These are phyloP conservation scores for Catonia carolina DNA, from an alignment of 2,888 invertebrate species.

Conservation along the genomic window DNA sequence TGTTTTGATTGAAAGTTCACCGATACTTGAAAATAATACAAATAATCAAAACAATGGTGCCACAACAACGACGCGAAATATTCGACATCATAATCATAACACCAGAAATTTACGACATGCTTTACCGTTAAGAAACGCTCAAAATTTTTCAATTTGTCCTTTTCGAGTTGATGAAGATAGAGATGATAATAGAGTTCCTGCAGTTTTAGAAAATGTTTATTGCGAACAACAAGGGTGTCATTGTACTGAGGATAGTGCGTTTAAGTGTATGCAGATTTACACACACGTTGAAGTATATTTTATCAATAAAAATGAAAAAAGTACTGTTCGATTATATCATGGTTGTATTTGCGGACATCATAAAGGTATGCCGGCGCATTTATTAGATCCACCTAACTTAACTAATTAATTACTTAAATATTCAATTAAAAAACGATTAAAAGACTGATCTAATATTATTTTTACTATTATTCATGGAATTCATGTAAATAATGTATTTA, in stretches of 20 bases:
- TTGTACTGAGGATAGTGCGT: conserved; percentile 20
- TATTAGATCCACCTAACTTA: not conserved
- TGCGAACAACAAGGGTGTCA: conserved; percentile 20
- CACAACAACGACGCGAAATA: no score
- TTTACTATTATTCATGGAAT: no score
- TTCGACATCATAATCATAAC: conserved; percentile 3
- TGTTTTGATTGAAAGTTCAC: no score
- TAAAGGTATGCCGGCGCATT: conserved; percentile 1
- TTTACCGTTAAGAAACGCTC: not conserved
- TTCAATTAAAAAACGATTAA: no score
- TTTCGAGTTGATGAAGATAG: not conserved
- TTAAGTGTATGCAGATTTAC: conserved; percentile 25
- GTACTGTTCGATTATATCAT: not conserved
- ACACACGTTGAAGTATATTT: conserved; percentile 22
- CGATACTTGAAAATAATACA: no score
- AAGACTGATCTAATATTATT: no score
- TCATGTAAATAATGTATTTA: no score
- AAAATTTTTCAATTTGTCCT: conserved; percentile 2
- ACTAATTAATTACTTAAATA: no score
- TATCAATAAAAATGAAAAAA: not conserved
- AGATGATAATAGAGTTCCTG: not conserved
- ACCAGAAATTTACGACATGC: not conserved
- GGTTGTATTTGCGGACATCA: conserved; percentile 1
- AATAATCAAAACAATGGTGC: no score
- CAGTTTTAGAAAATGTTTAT: conserved; percentile 12